These are phyloP conservation scores for Quiscalus mexicanus DNA, from an alignment of 2,113 vertebrate genomes.

Conservation along the genomic window DNA sequence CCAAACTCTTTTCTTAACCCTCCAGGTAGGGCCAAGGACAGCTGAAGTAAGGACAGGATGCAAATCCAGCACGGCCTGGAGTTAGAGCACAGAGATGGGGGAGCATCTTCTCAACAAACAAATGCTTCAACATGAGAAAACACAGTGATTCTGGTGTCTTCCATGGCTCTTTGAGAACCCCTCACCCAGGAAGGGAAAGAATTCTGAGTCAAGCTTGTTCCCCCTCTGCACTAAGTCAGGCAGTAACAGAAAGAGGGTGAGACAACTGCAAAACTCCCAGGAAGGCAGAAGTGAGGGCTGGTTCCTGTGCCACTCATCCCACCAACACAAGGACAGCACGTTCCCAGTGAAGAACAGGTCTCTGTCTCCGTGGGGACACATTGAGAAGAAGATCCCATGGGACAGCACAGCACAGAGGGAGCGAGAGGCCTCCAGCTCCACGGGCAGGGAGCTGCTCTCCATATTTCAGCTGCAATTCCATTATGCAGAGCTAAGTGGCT, in stretches of 20 bases:
- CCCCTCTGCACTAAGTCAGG: not conserved
- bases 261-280: not conserved
- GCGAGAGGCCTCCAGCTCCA: not conserved
- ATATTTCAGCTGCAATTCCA: constrained; percentile 71
- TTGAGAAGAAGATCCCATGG: not conserved
- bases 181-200: not conserved
- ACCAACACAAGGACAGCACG: fast-evolving
- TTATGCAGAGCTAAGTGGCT: constrained; percentile 72
- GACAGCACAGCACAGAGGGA: not conserved
- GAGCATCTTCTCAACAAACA: not conserved
- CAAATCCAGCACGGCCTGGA: not conserved
- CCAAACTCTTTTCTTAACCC: not conserved
- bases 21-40: not conserved
- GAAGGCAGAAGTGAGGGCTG: not conserved
- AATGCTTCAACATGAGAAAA: not conserved
- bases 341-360: not conserved
- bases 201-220: not conserved
- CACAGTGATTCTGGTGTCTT: not conserved
- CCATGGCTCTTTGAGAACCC: not conserved
- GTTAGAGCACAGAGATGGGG: not conserved
- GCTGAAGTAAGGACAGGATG: not conserved
- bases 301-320: not conserved
- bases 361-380: not conserved
- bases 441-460: constrained; percentile 56
- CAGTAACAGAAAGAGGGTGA: not conserved